Percentiles rank a stretch among this genome's conserved stretches.
Evolutionary conservation across 2,797 vertebrate species (phyloP).

Genomic region (Coluber constrictor): DNA sequence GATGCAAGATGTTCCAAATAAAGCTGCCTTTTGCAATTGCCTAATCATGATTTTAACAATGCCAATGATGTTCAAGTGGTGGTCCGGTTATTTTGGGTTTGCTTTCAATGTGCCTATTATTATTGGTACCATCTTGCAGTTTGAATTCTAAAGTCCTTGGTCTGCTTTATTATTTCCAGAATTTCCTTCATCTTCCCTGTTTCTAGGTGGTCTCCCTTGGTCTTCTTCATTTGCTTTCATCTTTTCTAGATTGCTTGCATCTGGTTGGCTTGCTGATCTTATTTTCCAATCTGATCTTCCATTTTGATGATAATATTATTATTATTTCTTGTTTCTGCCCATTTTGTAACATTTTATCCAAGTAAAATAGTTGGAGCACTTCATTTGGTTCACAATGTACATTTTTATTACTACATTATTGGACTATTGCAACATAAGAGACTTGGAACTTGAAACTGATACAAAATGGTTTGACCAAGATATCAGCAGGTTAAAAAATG

Average conservation of each 20-base stretch:
- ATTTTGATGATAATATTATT: neutral
- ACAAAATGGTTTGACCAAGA: neutral
- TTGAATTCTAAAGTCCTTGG: neutral
- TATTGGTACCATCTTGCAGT: neutral
- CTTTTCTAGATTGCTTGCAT: too few species aligned
- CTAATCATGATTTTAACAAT: neutral
- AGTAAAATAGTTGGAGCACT: neutral
- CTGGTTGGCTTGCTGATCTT: too few species aligned
- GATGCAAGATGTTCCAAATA: neutral
- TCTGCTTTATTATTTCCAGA: too few species aligned
- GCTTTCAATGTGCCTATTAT: neutral
- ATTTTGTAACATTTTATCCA: neutral
- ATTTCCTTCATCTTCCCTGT: too few species aligned
- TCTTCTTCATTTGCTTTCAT: too few species aligned
- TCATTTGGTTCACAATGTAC: neutral
- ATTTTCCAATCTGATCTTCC: too few species aligned
- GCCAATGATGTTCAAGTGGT: neutral
- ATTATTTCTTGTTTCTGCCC: neutral
- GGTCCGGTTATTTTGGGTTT: neutral
- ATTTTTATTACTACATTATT: neutral
- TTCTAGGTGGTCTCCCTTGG: too few species aligned
- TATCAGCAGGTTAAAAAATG: neutral
- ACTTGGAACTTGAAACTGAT: neutral
- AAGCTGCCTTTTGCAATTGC: neutral
- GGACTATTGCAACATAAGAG: neutral